Evolutionary conservation across 2,113 vertebrate species (phyloP).

Genomic region (Pelobates fuscus): DNA sequence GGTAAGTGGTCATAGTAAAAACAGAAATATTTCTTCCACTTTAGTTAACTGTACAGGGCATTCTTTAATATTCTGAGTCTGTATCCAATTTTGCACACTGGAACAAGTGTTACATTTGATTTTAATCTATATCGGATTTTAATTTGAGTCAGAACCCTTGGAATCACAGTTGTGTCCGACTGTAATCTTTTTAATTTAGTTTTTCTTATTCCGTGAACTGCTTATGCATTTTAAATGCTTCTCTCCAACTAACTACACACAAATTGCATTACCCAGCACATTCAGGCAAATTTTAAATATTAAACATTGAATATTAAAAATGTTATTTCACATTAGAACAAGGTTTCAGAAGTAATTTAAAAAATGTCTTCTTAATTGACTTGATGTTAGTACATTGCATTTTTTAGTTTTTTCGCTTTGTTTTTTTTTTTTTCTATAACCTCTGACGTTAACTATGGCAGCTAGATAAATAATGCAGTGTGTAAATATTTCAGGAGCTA

Average conservation of each 20-base stretch:
- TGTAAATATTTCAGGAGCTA: slow-evolving; percentile 6
- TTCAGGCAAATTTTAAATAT: slow-evolving; percentile 38
- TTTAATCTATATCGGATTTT: no score
- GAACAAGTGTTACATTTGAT: no score
- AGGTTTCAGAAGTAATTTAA: slow-evolving; percentile 36
- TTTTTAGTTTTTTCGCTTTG: neutral
- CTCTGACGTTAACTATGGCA: slow-evolving; percentile 3
- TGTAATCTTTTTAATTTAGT: neutral
- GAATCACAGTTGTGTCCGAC: no score
- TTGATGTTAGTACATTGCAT: slow-evolving; percentile 1
- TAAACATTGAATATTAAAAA: slow-evolving; percentile 45
- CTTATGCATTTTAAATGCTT: neutral
- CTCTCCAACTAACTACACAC: neutral
- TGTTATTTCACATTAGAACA: slow-evolving; percentile 28
- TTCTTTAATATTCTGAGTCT: no score
- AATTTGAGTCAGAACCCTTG: neutral
- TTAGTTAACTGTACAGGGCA: no score
- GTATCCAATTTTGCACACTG: no score
- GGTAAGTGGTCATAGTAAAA: no score
- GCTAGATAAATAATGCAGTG: slow-evolving; percentile 42
- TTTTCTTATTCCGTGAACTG: neutral
- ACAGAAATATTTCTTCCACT: no score
- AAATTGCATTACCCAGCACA: slow-evolving; percentile 21
- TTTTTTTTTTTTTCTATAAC: slow-evolving; percentile 7
- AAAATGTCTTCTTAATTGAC: slow-evolving; percentile 35